Evolutionary conservation across 2,797 vertebrate species (phyloP).

Genomic region (Cephalopachus bancanus): DNA sequence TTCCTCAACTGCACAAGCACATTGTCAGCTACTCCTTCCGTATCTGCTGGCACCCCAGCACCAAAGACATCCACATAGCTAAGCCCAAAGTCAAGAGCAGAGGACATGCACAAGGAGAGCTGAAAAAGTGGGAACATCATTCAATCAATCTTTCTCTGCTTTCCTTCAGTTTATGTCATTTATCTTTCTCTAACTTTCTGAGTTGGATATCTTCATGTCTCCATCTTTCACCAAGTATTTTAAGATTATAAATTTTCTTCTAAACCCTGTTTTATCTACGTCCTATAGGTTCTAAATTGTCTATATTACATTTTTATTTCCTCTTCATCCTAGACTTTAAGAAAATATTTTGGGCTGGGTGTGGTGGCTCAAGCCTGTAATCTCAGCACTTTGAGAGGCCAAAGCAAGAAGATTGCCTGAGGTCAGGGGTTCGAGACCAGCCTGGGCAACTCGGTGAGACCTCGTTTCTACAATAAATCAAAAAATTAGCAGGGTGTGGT

Average conservation of each 20-base stretch:
- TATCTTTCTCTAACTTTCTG: background rate
- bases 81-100: background rate
- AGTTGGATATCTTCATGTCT: background rate
- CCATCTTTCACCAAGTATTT: background rate
- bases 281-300: background rate
- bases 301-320: background rate
- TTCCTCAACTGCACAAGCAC: accelerated
- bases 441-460: no score
- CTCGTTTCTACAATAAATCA: no score
- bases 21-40: background rate
- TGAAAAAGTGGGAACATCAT: accelerated
- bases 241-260: background rate
- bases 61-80: background rate
- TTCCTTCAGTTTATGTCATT: background rate
- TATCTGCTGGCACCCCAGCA: background rate
- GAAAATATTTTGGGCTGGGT: background rate
- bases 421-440: no score
- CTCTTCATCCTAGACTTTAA: slow-evolving; percentile 7
- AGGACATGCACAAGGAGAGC: background rate
- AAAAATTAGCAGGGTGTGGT: no score
- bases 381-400: no score
- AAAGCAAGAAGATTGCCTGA: no score
- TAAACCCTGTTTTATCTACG: background rate
- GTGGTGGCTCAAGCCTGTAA: no score
- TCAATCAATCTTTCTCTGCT: background rate